Percentiles rank a stretch among this genome's conserved stretches.
Evolutionary conservation across 2,113 vertebrate species (phyloP).

Genomic region (Gymnogyps californianus): DNA sequence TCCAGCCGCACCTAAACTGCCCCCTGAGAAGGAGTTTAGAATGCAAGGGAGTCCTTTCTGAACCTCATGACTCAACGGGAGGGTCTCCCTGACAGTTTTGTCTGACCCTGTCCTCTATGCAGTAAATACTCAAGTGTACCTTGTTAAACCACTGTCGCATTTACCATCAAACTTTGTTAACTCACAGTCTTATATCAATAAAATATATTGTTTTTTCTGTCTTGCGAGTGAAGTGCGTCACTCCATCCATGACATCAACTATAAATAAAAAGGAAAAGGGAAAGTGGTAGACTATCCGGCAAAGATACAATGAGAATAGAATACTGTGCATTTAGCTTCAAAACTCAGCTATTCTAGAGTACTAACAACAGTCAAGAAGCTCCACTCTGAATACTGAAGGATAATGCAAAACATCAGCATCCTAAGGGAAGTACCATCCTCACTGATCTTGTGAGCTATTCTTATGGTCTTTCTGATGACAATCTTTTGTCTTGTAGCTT

Average conservation of each 20-base stretch:
- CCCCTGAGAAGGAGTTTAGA: too few species aligned
- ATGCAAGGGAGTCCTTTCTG: too few species aligned
- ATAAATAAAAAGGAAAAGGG: not conserved
- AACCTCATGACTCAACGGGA: too few species aligned
- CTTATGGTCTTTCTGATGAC: not conserved
- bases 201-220: too few species aligned
- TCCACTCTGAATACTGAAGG: not conserved
- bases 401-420: not conserved
- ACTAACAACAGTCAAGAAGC: not conserved
- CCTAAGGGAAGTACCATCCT: not conserved
- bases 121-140: too few species aligned
- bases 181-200: too few species aligned
- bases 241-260: not conserved
- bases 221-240: too few species aligned
- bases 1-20: too few species aligned
- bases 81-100: too few species aligned
- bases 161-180: too few species aligned
- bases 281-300: not conserved
- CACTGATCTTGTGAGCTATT: not conserved
- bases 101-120: too few species aligned
- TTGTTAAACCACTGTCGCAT: too few species aligned
- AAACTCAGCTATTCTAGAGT: not conserved
- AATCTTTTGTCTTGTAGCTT: not conserved
- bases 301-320: not conserved
- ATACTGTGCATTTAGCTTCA: not conserved